Percentiles rank a stretch among this genome's conserved stretches.
Evolutionary conservation across 1,140 invertebrate species (phyloP).

Genomic region (Lethrus apterus): DNA sequence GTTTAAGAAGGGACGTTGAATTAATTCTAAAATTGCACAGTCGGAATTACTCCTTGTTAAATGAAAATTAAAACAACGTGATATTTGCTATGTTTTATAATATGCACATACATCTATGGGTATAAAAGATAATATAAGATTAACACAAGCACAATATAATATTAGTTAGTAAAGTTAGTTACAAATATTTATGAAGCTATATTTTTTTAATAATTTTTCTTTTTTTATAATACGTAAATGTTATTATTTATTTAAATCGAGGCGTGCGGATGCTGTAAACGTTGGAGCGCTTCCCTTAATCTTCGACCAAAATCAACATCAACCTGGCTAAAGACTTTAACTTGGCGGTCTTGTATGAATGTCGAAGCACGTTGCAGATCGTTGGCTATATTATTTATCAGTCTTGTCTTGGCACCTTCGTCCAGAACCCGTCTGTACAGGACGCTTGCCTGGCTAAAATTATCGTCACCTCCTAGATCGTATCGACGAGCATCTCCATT

Average conservation of each 20-base stretch:
- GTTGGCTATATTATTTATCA: constrained; percentile 71
- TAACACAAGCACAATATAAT: neutral
- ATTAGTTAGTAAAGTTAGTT: neutral
- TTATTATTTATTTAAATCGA: neutral
- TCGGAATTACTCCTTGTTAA: too few relatives aligned
- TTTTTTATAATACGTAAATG: too few relatives aligned
- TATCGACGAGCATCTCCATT: constrained; percentile 59
- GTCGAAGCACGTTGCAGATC: constrained; percentile 66
- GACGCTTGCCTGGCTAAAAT: constrained; percentile 69
- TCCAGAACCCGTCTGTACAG: constrained; percentile 78
- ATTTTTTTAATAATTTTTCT: too few relatives aligned
- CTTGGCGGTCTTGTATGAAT: constrained; percentile 73
- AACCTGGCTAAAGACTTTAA: constrained; percentile 62
- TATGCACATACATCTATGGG: too few relatives aligned
- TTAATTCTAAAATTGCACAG: too few relatives aligned
- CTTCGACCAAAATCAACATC: constrained; percentile 56
- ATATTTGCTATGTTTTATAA: too few relatives aligned
- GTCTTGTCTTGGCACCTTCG: constrained; percentile 57
- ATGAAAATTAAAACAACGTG: too few relatives aligned
- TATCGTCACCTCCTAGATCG: constrained; percentile 78
- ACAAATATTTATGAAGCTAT: too few relatives aligned
- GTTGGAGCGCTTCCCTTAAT: constrained; percentile 49
- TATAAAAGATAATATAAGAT: neutral
- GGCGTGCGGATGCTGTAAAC: neutral
- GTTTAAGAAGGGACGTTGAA: too few relatives aligned